phyloP scores from a whole-genome alignment of 2,797 vertebrate genomes.

The Bovichtus variegatus region DNA sequence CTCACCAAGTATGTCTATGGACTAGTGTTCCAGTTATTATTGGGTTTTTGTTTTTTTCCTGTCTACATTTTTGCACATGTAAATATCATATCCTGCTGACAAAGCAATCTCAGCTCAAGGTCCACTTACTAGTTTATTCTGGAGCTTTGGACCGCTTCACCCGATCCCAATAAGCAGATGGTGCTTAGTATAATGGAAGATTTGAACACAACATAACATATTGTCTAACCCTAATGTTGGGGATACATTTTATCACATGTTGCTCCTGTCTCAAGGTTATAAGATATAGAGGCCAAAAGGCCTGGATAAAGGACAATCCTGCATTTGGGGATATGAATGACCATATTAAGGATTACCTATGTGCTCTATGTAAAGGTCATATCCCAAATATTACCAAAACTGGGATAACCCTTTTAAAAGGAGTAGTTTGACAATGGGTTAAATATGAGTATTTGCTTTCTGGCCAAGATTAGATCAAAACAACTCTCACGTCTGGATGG shows the following conservation, averaged over 20 bases:
- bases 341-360: constrained; percentile 5
- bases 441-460: constrained; percentile 2
- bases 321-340: background rate
- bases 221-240: too few relatives aligned
- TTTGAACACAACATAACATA: background rate
- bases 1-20: background rate
- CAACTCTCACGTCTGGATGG: background rate
- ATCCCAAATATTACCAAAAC: constrained; percentile 10
- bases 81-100: background rate
- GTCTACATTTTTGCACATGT: background rate
- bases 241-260: too few relatives aligned
- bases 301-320: background rate
- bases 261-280: too few relatives aligned
- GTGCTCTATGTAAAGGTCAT: constrained; percentile 12
- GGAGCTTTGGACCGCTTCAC: constrained; percentile 14
- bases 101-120: background rate
- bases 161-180: constrained; percentile 29
- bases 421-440: constrained; percentile 21
- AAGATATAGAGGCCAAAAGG: constrained; percentile 21
- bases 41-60: background rate
- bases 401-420: background rate
- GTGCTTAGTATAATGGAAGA: constrained; percentile 22
- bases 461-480: constrained; percentile 17
- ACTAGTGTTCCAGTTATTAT: background rate
- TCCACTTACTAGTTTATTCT: constrained; percentile 7